Evolutionary conservation across 2,888 invertebrate genomes (phyloP).

Genomic region (Aricia artaxerxes): DNA sequence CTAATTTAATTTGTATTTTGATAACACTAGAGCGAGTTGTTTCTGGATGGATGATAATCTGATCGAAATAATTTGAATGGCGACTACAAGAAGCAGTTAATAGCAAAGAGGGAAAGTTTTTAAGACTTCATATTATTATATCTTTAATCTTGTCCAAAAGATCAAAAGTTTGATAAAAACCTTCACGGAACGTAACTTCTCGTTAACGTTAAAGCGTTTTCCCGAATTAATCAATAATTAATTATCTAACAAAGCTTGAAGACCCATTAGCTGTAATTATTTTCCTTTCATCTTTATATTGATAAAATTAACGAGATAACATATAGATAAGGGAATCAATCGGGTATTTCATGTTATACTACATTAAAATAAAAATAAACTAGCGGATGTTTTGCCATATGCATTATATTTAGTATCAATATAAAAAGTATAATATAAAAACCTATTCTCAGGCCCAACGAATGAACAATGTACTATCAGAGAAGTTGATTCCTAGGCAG

Average conservation of each 20-base stretch:
- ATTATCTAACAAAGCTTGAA: conserved; percentile 24
- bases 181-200: neutral
- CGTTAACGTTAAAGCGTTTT: neutral
- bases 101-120: neutral
- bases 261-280: conserved; percentile 39
- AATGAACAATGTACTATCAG: too few species aligned
- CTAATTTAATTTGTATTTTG: too few species aligned
- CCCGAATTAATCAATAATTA: conserved; percentile 15
- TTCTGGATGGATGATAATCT: too few species aligned
- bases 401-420: too few species aligned
- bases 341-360: neutral
- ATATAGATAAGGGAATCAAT: neutral
- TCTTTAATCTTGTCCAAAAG: neutral
- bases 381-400: too few species aligned
- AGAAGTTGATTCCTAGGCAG: too few species aligned
- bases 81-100: neutral
- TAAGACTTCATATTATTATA: neutral
- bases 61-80: too few species aligned
- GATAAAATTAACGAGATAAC: neutral
- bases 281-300: conserved; percentile 38
- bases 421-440: too few species aligned
- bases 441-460: too few species aligned
- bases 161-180: neutral
- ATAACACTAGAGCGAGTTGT: too few species aligned
- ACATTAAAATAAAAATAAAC: neutral